These are phyloP conservation scores for Mallateleia sp. DNA, from an alignment of 2,888 invertebrate species.

Conservation along the genomic window DNA sequence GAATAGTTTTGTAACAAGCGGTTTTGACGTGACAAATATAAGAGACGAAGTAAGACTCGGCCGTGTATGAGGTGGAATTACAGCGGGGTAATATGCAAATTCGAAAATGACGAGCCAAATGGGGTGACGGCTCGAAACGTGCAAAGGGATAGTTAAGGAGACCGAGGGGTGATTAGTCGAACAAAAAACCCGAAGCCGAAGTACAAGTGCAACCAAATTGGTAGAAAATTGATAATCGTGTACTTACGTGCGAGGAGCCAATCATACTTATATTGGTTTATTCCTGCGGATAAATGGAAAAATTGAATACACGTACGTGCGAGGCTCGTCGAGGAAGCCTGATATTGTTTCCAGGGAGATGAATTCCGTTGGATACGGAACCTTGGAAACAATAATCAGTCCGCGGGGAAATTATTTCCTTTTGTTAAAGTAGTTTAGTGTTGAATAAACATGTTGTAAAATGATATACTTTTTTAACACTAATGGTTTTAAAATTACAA, in stretches of 20 bases:
- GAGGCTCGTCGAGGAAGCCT: background rate
- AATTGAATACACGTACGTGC: conserved; percentile 39
- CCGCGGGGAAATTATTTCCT: too few species aligned
- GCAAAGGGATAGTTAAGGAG: conserved; percentile 84
- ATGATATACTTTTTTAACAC: too few species aligned
- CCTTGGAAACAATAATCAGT: too few species aligned
- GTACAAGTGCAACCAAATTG: conserved; percentile 89
- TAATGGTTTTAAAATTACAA: too few species aligned
- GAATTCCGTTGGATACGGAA: too few species aligned
- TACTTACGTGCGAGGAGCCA: conserved; percentile 66
- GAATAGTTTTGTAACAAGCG: conserved; percentile 73
- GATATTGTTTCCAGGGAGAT: conserved; percentile 57
- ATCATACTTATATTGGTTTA: conserved; percentile 74
- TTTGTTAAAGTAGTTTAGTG: too few species aligned
- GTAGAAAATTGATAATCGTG: conserved; percentile 89
- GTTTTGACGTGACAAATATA: conserved; percentile 63
- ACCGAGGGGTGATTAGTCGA: conserved; percentile 88
- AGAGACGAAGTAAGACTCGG: conserved; percentile 70
- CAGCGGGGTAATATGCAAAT: conserved; percentile 87
- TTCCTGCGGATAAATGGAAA: conserved; percentile 68
- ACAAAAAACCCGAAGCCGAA: conserved; percentile 87
- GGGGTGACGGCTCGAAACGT: conserved; percentile 80
- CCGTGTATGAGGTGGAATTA: conserved; percentile 81
- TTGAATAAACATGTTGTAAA: too few species aligned
- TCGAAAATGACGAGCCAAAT: conserved; percentile 78